A percentile compares a stretch with the other conserved stretches of the same genome.
phyloP scores from a whole-genome alignment of 2,797 vertebrate genomes.

The Poeciliopsis presidionis region DNA sequence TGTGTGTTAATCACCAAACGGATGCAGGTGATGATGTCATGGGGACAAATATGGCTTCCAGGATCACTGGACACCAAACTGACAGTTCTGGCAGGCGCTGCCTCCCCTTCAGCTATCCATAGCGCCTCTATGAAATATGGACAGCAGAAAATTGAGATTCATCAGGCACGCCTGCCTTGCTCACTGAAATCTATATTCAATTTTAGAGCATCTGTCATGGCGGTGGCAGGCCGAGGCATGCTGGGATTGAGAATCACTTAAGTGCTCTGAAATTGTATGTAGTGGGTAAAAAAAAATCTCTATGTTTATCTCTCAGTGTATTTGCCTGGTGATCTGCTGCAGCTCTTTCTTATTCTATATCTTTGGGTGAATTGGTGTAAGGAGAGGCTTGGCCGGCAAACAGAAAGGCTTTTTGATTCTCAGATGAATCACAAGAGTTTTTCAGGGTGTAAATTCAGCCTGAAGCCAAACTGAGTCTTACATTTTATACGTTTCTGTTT shows the following conservation, averaged over 20 bases:
- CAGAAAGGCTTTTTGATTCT: constrained; percentile 2
- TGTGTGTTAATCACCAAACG: constrained; percentile 46
- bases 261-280: constrained; percentile 74
- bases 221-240: constrained; percentile 68
- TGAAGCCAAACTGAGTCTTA: neutral
- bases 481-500: neutral
- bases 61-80: constrained; percentile 60
- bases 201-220: constrained; percentile 80
- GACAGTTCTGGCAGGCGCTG: constrained; percentile 66
- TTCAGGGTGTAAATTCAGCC: constrained; percentile 3
- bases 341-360: constrained; percentile 6
- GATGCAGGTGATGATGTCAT: constrained; percentile 46
- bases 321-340: constrained; percentile 12
- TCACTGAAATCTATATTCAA: constrained; percentile 83
- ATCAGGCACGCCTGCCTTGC: constrained; percentile 78
- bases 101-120: constrained; percentile 57
- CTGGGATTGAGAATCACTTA: constrained; percentile 75
- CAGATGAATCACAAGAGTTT: constrained; percentile 6
- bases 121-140: constrained; percentile 77
- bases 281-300: constrained; percentile 40
- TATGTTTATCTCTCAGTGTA: constrained; percentile 33
- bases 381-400: neutral
- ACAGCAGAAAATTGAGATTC: constrained; percentile 81
- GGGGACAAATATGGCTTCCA: constrained; percentile 62
- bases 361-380: constrained; percentile 19